A percentile compares a stretch with the other conserved stretches of the same genome.
Evolutionary conservation across 1,140 invertebrate genomes (phyloP).

Genomic region (Eubasilissa regina): DNA sequence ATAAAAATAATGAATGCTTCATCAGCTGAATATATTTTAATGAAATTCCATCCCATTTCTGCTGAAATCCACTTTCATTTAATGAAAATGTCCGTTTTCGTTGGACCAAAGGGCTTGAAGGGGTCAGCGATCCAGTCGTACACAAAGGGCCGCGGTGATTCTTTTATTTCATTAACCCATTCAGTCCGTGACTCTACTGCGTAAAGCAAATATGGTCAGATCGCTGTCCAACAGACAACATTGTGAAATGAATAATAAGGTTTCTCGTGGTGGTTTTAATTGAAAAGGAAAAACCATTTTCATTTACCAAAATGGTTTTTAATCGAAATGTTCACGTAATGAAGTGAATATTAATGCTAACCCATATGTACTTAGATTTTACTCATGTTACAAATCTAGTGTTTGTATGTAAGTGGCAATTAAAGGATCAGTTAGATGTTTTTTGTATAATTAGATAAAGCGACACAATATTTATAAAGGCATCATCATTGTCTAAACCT

Average conservation of each 20-base stretch:
- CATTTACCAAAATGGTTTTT: slow-evolving; percentile 6
- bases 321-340: neutral
- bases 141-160: slow-evolving; percentile 40
- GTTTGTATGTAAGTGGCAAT: too few species aligned
- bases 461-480: too few species aligned
- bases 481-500: too few species aligned
- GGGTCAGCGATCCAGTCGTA: slow-evolving; percentile 33
- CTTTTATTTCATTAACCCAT: slow-evolving; percentile 51
- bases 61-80: slow-evolving; percentile 22
- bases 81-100: slow-evolving; percentile 29
- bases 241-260: slow-evolving; percentile 38
- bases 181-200: slow-evolving; percentile 38
- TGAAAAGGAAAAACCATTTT: slow-evolving; percentile 10
- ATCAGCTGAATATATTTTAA: slow-evolving; percentile 40
- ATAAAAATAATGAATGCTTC: slow-evolving; percentile 31
- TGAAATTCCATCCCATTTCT: slow-evolving; percentile 29
- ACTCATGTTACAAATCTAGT: too few species aligned
- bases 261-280: slow-evolving; percentile 9
- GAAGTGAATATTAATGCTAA: too few species aligned
- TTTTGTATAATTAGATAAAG: too few species aligned
- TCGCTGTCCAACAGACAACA: slow-evolving; percentile 28
- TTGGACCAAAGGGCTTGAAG: slow-evolving; percentile 14
- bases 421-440: too few species aligned
- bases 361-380: too few species aligned
- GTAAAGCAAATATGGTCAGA: slow-evolving; percentile 1